phyloP scores from a whole-genome alignment of 2,888 invertebrate species.

The Eupeodes latifasciatus region DNA sequence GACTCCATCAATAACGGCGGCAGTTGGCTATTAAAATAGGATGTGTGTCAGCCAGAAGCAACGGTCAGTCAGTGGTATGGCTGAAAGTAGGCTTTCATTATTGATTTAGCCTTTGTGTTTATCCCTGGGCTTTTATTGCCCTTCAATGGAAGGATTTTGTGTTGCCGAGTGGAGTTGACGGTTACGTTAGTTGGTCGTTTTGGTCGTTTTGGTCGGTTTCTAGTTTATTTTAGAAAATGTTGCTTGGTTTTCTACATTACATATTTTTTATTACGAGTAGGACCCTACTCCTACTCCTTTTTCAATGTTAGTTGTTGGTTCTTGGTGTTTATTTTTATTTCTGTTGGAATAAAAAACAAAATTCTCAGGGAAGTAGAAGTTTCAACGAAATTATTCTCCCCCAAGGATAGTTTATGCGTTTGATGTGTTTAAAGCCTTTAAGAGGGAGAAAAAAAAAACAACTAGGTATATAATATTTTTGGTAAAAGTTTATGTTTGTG shows the following conservation, averaged over 20 bases:
- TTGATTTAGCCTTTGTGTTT: constrained; percentile 62
- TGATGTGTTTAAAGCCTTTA: constrained; percentile 39
- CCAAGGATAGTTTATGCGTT: constrained; percentile 8
- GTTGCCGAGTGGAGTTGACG: neutral
- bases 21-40: constrained; percentile 40
- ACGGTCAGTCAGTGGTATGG: neutral
- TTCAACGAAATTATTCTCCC: neutral
- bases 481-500: neutral
- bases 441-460: neutral
- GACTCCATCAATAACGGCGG: constrained; percentile 52
- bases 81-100: constrained; percentile 63
- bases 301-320: neutral
- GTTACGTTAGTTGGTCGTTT: neutral
- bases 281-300: neutral
- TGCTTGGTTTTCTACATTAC: neutral
- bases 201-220: neutral
- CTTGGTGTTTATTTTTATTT: neutral
- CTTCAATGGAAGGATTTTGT: constrained; percentile 49
- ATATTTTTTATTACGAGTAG: constrained; percentile 10
- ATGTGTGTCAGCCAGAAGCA: constrained; percentile 37
- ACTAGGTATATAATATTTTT: neutral
- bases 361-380: neutral
- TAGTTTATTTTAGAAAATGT: constrained; percentile 24
- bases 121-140: constrained; percentile 60
- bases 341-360: neutral